Evolutionary conservation across 2,797 vertebrate genomes (phyloP), one percentile per base, ranked within the genome.

Genomic region (Brachyrhaphis roseni): DNA sequence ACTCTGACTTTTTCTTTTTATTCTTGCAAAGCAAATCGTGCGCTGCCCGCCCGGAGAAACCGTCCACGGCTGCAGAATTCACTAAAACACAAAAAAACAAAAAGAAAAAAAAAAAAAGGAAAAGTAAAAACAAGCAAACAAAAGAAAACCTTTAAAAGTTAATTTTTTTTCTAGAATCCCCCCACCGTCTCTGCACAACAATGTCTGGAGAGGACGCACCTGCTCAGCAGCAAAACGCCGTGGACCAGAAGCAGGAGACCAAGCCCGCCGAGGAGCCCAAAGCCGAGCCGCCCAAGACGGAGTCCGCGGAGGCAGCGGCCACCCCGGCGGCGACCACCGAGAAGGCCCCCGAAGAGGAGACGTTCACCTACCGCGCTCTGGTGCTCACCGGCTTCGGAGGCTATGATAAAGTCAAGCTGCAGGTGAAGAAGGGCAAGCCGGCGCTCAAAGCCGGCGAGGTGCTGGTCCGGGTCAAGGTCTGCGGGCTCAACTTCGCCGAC

Each of bases 401-500:
- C 78, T 98, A 98, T 72, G 98, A 98, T 76, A 99, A 98, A 90
- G 92, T 99, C 75, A 98, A 98, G 94, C 94, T 99, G 91, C 97
- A 98, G 94, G 95, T 94, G 92, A 97, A 95, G 93, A 97, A 95
- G 85, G 96, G 94, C 6, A 93, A 95, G 75, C 97, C 95, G 2
- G 86, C 77, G 45, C 97, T 97, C 1, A 96, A 97, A 68, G 95
- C 96, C 0, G 97, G 96, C 0, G 96, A 98, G 91, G 87, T 99
- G 75, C 93, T 96, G 82, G 94, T 99, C 75, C 94, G 96, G 62
- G 96, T 99, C 78, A 96, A 96, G 78, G 97, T 96, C 72, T 98
- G 97, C 87, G 98, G 98, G 86, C 96, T 98, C 66, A 99, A 99
- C 95, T 99, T 99, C 90, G 96, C 98, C 2, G 98, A 99, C 84